phyloP scores from a whole-genome alignment of 2,797 vertebrate genomes.

The Lophius americanus region DNA sequence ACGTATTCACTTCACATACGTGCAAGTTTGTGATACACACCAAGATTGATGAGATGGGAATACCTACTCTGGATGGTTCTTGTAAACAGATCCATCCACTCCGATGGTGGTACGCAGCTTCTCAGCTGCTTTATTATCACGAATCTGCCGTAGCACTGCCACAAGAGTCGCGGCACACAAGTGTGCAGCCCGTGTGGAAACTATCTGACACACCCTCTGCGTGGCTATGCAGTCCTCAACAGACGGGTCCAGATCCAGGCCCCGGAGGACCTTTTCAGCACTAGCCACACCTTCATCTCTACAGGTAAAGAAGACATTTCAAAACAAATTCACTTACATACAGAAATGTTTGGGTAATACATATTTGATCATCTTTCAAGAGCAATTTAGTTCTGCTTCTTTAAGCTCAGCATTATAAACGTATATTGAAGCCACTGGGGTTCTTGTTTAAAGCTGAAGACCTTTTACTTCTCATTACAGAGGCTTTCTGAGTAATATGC shows the following conservation, averaged over 20 bases:
- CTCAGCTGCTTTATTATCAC: constrained; percentile 91
- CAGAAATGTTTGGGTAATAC: too few species aligned
- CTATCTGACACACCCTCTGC: constrained; percentile 90
- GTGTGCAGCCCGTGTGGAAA: constrained; percentile 91
- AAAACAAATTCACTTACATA: background rate
- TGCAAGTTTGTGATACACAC: background rate
- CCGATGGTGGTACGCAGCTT: constrained; percentile 89
- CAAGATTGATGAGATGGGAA: background rate
- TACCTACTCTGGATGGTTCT: constrained; percentile 94
- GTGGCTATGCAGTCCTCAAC: constrained; percentile 88
- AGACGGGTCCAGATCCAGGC: constrained; percentile 85
- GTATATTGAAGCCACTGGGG: too few species aligned
- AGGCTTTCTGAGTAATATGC: too few species aligned
- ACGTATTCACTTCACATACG: too few species aligned
- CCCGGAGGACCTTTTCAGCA: constrained; percentile 83
- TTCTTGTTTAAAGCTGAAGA: too few species aligned
- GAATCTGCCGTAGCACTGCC: constrained; percentile 89
- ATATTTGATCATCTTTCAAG: too few species aligned
- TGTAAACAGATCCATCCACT: constrained; percentile 94
- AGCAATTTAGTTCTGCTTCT: too few species aligned
- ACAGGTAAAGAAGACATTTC: background rate
- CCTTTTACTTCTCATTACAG: too few species aligned
- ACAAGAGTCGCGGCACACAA: constrained; percentile 89
- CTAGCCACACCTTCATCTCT: constrained; percentile 89
- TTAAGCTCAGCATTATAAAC: too few species aligned